Base-by-base conservation (phyloP, 1,140 invertebrate species). In the Geopemphigus sp. region DNA sequence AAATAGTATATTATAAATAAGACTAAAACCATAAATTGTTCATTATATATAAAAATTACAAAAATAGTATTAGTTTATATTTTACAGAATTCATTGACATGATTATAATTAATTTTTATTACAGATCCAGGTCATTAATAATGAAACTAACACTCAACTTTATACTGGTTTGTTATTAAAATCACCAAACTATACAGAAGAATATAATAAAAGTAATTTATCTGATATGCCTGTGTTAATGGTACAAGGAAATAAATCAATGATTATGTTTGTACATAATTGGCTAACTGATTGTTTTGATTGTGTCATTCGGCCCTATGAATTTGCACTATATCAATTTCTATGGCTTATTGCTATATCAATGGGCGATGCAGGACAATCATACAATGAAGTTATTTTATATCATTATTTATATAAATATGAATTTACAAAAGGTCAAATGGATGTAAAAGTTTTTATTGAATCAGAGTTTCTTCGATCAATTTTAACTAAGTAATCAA, bases 341-440 rank as follows among this genome's bases (percentile, higher is more conserved):
- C 57, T 78, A 1, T 78, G 74, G 74, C 57, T 78, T 63, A 78
- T 78, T 32, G 74, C 74, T 1, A 63, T 78, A 78, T 78, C 74
- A 12, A 78, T 78, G 74, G 39, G 57, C n/a, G 74, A 78, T 61
- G 74, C 74, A 10, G 74, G 74, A 63, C 57, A 50, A 61, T 63
- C 26, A 63, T 78, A 78, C 57, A 78, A 78, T 61, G 57, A 78
- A 50, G 63, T 57, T n/a, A 15, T 78, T 63, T 63, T 63, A 63
- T 78, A 78, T 10, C 74, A 78, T 26, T 78, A 78, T 29, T 15
- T 61, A 4, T 78, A 63, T n/a, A 61, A 61, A 61, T 63, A 53
- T 61, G 74, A 78, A 63, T 63, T 61, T 11, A 63, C 74, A 29
- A 78, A 78, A 19, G 56, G 74, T 29, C 12, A 78, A 6, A 63